Conservation (phyloP, 2,113 vertebrate species). For the Cryptomyrus ogoouensis region DNA sequence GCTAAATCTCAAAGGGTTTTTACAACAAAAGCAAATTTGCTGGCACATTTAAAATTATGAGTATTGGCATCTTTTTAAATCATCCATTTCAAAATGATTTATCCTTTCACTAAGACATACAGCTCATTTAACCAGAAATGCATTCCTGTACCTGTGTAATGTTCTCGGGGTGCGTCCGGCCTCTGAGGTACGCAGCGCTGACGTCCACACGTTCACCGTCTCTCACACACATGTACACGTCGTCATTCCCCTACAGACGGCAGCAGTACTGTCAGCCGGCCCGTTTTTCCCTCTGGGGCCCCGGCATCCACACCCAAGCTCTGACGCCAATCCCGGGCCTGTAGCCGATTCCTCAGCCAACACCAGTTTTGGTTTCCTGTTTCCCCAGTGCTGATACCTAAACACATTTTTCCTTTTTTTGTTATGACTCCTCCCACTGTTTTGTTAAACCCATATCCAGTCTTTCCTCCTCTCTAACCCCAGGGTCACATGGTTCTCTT, state of each 20-base stretch:
- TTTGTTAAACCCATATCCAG: not conserved
- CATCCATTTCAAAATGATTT: not conserved
- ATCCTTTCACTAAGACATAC: not conserved
- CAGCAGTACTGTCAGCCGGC: not conserved
- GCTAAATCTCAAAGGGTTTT: not conserved
- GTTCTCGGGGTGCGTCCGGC: constrained; percentile 59
- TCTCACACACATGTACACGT: constrained; percentile 70
- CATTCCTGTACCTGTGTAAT: constrained; percentile 56
- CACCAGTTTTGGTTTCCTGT: not conserved
- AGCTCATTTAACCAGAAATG: not conserved
- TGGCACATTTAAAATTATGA: not conserved
- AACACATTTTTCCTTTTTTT: not conserved
- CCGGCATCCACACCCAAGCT: not conserved
- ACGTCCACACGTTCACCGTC: constrained; percentile 46
- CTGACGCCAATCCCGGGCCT: not conserved
- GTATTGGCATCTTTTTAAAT: not conserved
- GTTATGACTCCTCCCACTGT: not conserved
- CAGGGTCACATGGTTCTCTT: not conserved
- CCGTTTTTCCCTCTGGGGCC: not conserved
- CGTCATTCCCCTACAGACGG: constrained; percentile 69
- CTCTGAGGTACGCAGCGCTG: constrained; percentile 54
- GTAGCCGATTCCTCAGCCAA: not conserved
- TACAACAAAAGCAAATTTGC: not conserved
- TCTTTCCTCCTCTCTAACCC: not conserved
- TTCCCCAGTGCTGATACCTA: not conserved